phyloP scores from a whole-genome alignment of 2,113 vertebrate genomes.

The Pandion haliaetus region DNA sequence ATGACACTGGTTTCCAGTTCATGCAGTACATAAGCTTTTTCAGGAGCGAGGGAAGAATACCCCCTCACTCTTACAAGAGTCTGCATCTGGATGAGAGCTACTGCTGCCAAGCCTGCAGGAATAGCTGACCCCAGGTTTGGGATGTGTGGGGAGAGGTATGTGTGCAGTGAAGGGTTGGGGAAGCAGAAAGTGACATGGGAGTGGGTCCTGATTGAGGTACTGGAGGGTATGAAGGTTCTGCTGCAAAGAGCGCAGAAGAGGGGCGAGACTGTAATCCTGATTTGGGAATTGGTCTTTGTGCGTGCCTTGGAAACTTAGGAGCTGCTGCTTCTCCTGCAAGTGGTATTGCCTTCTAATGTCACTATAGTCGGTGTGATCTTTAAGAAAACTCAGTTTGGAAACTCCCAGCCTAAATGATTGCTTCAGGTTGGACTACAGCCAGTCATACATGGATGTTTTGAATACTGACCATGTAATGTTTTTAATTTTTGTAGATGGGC shows the following conservation, averaged over 20 bases:
- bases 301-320: background rate
- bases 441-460: background rate
- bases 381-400: background rate
- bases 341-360: background rate
- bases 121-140: background rate
- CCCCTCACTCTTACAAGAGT: background rate
- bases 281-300: background rate
- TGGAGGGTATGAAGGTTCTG: background rate
- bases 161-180: background rate
- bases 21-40: background rate
- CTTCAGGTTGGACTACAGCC: background rate
- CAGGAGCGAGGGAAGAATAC: background rate
- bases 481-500: constrained; percentile 84
- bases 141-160: accelerated
- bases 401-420: background rate
- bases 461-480: background rate
- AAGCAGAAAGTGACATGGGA: background rate
- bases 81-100: background rate
- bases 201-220: background rate
- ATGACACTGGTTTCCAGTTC: background rate
- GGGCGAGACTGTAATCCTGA: background rate
- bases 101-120: background rate
- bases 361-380: background rate
- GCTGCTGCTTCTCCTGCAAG: background rate
- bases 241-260: background rate